Evolutionary conservation across 2,113 vertebrate species (phyloP), one percentile per base, ranked within the genome.

Genomic region (Reinhardtius hippoglossoides): DNA sequence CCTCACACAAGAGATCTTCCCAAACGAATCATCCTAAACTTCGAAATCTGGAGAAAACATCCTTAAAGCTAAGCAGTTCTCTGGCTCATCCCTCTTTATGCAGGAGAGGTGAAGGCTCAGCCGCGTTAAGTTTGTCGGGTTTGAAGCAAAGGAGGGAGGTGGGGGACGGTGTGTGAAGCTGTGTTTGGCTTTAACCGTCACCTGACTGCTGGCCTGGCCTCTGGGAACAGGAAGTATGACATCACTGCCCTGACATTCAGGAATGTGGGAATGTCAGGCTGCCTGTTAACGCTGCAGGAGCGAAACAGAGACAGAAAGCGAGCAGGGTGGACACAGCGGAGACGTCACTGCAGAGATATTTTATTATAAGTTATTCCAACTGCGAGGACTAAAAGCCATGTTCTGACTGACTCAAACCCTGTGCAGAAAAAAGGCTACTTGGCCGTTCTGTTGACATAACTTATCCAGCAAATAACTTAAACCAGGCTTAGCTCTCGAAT

Each of bases 181-280:
- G 69, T 69, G 75, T 84, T 84, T 80, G 71, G 80, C 73, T 68
- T 80, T 65, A 83, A 85, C 68, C 1, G 76, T 92, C 90, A 92
- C 90, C 90, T 90, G 92, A 90, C 81, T 65, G 62, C 80, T 54
- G 64, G 84, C 79, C 77, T 64, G 81, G 65, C 83, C 87, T 85
- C 84, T 90, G 90, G 71, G 88, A 89, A 92, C 89, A 92, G 91
- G 91, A 92, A 91, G 82, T 88, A 81, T 94, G 92, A 93, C 93
- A 93, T 93, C 92, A 94, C 74, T 67, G 78, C 50, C n/a, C 85
- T 92, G 87, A 86, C 86, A 89, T 91, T 87, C 86, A 84, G 90
- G 92, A 94, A 94, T 94, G 89, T 89, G 90, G 91, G 87, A 90
- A 91, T 89, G 88, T 90, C 84, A 89, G 77, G 61, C 82, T 58